phyloP scores from a whole-genome alignment of 64 coral and sea anemone species.

The Astreopora myriophthalma region DNA sequence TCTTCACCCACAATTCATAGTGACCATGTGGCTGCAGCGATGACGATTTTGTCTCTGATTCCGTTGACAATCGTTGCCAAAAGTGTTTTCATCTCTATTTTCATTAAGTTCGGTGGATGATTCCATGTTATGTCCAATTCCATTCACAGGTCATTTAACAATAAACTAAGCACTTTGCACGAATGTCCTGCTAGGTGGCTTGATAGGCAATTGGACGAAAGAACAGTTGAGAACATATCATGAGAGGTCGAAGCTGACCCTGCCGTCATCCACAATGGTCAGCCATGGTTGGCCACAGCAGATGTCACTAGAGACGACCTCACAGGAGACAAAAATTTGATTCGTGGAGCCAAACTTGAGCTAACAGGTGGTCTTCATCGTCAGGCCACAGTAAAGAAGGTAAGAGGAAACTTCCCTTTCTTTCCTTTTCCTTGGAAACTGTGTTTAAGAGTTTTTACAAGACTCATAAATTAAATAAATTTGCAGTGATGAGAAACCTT shows the following conservation, averaged over 20 bases:
- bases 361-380: neutral
- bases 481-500: neutral
- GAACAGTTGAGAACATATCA: neutral
- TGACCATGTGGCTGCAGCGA: too few relatives aligned
- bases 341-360: neutral
- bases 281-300: constrained; percentile 15
- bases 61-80: neutral
- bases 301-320: neutral
- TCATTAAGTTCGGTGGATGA: neutral
- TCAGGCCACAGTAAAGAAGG: neutral
- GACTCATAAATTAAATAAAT: neutral
- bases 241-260: neutral
- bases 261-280: neutral
- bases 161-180: neutral
- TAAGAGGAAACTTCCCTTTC: neutral
- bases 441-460: neutral
- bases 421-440: neutral
- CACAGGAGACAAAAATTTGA: neutral
- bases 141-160: neutral
- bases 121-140: neutral
- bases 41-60: neutral
- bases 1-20: too few relatives aligned
- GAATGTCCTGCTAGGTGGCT: constrained; percentile 2
- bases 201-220: neutral
- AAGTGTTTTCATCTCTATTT: neutral